Evolutionary conservation across 2,113 vertebrate genomes (phyloP).

Genomic region (Nicator chloris): DNA sequence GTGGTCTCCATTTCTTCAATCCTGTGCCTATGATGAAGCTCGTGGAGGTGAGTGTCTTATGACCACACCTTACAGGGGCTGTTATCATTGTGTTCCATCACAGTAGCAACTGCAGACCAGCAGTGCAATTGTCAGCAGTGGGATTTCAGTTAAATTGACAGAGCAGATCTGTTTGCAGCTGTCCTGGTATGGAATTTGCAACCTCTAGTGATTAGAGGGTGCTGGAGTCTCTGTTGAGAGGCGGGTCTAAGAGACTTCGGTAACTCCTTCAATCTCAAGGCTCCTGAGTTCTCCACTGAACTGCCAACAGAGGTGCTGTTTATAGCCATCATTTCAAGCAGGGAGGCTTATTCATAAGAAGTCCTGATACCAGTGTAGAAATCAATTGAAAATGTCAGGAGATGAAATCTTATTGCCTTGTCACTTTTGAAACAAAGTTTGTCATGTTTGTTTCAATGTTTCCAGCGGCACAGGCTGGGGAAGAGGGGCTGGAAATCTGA

Average conservation of each 20-base stretch:
- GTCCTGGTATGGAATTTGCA: neutral
- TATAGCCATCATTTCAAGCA: neutral
- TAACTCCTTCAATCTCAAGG: neutral
- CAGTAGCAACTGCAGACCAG: neutral
- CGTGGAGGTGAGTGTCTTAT: constrained; percentile 80
- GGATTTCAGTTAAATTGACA: neutral
- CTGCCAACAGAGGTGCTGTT: neutral
- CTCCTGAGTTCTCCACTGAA: neutral
- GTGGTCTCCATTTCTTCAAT: constrained; percentile 97
- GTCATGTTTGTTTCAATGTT: neutral
- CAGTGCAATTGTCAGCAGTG: neutral
- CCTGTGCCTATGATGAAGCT: constrained; percentile 97
- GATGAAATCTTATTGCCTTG: neutral
- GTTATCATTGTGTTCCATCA: neutral
- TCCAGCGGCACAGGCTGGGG: neutral
- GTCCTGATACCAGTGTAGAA: neutral
- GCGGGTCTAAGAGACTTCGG: neutral
- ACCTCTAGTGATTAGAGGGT: neutral
- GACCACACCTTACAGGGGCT: neutral
- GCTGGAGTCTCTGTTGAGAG: neutral
- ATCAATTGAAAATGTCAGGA: neutral
- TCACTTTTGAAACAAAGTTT: neutral
- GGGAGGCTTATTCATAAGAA: neutral
- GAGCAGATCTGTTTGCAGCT: neutral
- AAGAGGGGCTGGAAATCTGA: neutral